A percentile compares a stretch with the other conserved stretches of the same genome.
Conservation (phyloP, 2,888 invertebrate species). For the Neoascia interrupta region DNA sequence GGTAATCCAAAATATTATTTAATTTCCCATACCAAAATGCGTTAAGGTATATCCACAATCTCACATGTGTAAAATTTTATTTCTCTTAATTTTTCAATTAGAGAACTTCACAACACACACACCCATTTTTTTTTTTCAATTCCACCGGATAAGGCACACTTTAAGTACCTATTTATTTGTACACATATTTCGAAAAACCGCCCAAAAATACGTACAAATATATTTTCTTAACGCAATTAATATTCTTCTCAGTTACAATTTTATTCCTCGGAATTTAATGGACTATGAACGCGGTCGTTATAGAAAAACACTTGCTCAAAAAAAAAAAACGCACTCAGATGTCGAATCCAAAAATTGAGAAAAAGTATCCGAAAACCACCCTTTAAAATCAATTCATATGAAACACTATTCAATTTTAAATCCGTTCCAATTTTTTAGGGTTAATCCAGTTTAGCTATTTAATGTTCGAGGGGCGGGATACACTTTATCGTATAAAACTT, state of each 20-base stretch:
- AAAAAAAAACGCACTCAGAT: constrained; percentile 19
- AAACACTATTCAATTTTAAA: constrained; percentile 8
- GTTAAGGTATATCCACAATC: too few relatives aligned
- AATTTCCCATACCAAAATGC: too few relatives aligned
- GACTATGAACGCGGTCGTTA: constrained; percentile 20
- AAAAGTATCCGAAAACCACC: constrained; percentile 56
- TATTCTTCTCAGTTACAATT: constrained; percentile 60
- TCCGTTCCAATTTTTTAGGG: constrained; percentile 1
- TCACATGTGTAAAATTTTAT: too few relatives aligned
- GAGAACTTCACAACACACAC: too few relatives aligned
- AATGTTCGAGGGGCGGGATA: not conserved
- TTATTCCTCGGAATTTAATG: constrained; percentile 44
- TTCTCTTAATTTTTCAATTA: too few relatives aligned
- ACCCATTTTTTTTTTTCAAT: too few relatives aligned
- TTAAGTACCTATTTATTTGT: constrained; percentile 51
- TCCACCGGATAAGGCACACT: constrained; percentile 69
- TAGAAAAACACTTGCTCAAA: constrained; percentile 31
- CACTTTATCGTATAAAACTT: constrained; percentile 11
- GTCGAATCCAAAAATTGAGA: constrained; percentile 18
- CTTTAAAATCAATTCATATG: constrained; percentile 24
- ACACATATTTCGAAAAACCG: constrained; percentile 31
- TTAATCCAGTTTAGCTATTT: not conserved
- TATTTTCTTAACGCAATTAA: constrained; percentile 53
- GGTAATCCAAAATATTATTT: too few relatives aligned
- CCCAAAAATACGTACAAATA: not conserved